Base-by-base conservation (phyloP, 2,888 invertebrate species). In the Antheraea yamamai region DNA sequence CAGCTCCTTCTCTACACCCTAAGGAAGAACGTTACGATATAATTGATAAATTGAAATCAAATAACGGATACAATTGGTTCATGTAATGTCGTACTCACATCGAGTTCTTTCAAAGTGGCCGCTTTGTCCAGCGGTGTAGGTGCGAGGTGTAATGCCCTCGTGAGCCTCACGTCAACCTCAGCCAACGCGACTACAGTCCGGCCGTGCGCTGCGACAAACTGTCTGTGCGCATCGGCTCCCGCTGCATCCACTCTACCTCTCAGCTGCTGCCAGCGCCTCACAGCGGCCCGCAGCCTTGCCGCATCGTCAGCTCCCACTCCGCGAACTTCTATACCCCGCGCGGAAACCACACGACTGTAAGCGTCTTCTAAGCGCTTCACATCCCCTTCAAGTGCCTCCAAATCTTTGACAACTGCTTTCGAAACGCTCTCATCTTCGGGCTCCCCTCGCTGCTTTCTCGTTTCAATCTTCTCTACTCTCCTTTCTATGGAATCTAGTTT, bases 171-270 rank as follows among this genome's bases (percentile, higher is more conserved):
- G 82, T 98, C 97, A 0, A 97, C 95, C 81, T 96, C 96, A 0
- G 97, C 96, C 35, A 98, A 88, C 4, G 96, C 96, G 18, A 97
- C 95, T 0, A 98, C 95, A 0, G 97, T 96, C 52, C 95, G 95
- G 7, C 97, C 96, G 77, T 98, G 97, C 20, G 96, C 96, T 4
- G 96, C 95, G 20, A 96, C 95, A 83, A 98, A 97, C 81, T 97
- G 97, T 1, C 96, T 93, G 81, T 96, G 96, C 1, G 96, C 91
- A 77, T 96, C 96, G 0, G 95, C 95, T 2, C 96, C 95, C 0
- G 97, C 95, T 0, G 95, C 94, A 75, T 95, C 92, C 55, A 96
- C 95, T 61, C 96, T 95, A 0, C 96, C 96, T 20, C 95, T 91
- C 72, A 97, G 86, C 73, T 95, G 95, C 78, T 96, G 96, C 97